Base-by-base conservation (phyloP, 1,140 invertebrate species). In the Acromyrmex heyeri region DNA sequence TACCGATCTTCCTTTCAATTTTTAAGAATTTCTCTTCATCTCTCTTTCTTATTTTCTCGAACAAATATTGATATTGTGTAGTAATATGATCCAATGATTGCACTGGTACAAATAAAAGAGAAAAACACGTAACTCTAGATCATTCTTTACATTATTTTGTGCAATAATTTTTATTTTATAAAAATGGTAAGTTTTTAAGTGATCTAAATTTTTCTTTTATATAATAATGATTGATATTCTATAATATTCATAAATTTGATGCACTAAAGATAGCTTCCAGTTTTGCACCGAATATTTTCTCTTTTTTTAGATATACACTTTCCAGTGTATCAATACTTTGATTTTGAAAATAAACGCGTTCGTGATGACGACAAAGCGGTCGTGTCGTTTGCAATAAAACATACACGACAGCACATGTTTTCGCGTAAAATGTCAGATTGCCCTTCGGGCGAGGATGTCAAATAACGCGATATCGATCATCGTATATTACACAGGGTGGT, bases 391-490 rank as follows among this genome's bases (percentile, higher is more conserved):
- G 34, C n/a, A 34, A 82, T 64, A 82, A 70, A 82, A 48, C 53
- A 48, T 82, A 57, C 12, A 12, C 24, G 34, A 59, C 24, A 48
- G 61, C 59, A 30, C 27, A 44, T 53, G 55, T 30, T 81, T 55
- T 82, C 53, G 34, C 34, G 34, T 72, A 82, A 72, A 72, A 82
- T 72, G 48, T 59, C 67, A 82, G 67, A 59, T 81, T 55, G 44
- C 27, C 24, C 44, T 50, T 44, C 65, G n/a, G 50, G n/a, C 64
- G 21, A 70, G 30, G 48, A 79, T 67, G 62, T 53, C 44, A 69
- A 79, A 79, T 79, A 79, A 79, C 64, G 62, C 5, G 48, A 79
- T 79, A 79, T 79, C 30, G 65, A 79, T 67, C 76, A 79, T 53
- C 61, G 44, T 53, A 67, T 78, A 53, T 78, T 57, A 27, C 16